Percentiles rank a stretch among this genome's conserved stretches.
These are phyloP conservation scores for Notolabrus celidotus DNA, from an alignment of 2,797 vertebrate species.

Conservation along the genomic window DNA sequence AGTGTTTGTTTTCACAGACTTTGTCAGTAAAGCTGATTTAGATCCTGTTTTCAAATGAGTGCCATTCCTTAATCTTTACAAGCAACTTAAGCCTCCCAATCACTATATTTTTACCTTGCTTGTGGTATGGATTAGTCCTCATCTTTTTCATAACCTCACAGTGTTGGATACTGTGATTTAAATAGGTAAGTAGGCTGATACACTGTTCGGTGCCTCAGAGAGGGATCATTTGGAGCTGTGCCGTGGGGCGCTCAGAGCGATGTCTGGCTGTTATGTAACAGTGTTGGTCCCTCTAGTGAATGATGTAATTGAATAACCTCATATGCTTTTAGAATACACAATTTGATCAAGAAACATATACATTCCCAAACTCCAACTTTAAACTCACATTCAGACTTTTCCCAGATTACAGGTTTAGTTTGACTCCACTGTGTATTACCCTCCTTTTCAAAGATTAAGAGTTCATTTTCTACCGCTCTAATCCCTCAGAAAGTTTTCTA, in stretches of 20 bases:
- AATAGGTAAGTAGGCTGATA: slow-evolving; percentile 23
- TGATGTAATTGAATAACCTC: slow-evolving; percentile 66
- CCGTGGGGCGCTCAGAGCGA: slow-evolving; percentile 40
- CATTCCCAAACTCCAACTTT: background rate
- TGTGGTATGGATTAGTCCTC: background rate
- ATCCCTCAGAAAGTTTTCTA: background rate
- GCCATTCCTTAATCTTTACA: background rate
- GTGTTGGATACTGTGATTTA: slow-evolving; percentile 7
- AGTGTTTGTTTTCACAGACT: background rate
- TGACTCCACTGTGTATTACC: background rate
- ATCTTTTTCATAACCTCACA: slow-evolving; percentile 8
- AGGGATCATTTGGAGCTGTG: slow-evolving; percentile 36
- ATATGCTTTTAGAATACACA: slow-evolving; percentile 56
- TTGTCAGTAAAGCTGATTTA: background rate
- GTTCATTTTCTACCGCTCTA: background rate
- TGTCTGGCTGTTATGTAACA: slow-evolving; percentile 69
- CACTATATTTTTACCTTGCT: background rate
- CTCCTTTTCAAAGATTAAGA: background rate
- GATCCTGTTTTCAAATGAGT: background rate
- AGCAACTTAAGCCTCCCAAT: background rate
- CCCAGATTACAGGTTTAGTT: background rate
- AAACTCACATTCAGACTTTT: background rate
- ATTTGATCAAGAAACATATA: slow-evolving; percentile 18
- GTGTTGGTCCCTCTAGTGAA: slow-evolving; percentile 55
- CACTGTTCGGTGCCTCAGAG: slow-evolving; percentile 17